Percentiles rank a stretch among this genome's conserved stretches.
phyloP scores from a whole-genome alignment of 2,797 vertebrate species.

The Ctenochaetus hawaiiensis region DNA sequence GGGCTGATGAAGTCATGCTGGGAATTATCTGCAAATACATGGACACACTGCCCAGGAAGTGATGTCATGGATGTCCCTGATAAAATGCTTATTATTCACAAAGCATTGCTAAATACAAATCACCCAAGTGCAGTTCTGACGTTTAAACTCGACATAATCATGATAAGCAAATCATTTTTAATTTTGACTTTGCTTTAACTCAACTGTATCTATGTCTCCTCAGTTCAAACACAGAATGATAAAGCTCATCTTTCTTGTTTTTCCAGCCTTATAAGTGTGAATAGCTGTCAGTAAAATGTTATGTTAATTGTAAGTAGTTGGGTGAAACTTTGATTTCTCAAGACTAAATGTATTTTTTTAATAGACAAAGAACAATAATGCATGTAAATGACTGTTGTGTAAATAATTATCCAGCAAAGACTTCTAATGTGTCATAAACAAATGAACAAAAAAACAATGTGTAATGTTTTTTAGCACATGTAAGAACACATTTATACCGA shows the following conservation, averaged over 20 bases:
- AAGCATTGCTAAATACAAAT: neutral
- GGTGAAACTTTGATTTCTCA: neutral
- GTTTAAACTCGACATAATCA: neutral
- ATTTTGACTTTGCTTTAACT: conserved; percentile 12
- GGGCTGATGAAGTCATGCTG: conserved; percentile 91
- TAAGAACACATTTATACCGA: neutral
- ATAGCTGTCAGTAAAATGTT: neutral
- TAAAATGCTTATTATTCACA: neutral
- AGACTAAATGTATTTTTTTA: conserved; percentile 4
- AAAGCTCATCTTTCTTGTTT: neutral
- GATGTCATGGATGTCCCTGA: conserved; percentile 33
- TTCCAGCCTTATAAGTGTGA: neutral
- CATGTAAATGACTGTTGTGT: conserved; percentile 15
- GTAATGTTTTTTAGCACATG: conserved; percentile 4
- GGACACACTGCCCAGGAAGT: conserved; percentile 85
- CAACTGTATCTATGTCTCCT: neutral
- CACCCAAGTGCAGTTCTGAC: conserved; percentile 69
- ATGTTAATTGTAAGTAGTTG: neutral
- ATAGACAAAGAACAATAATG: conserved; percentile 1
- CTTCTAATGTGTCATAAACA: neutral
- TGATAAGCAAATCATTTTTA: neutral
- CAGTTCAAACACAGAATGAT: neutral
- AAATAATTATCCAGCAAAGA: conserved; percentile 14
- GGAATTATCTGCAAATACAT: conserved; percentile 92
- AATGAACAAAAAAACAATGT: neutral